These are phyloP conservation scores for Rhagoletis zephyria DNA, from an alignment of 1,140 invertebrate genomes.

Conservation along the genomic window DNA sequence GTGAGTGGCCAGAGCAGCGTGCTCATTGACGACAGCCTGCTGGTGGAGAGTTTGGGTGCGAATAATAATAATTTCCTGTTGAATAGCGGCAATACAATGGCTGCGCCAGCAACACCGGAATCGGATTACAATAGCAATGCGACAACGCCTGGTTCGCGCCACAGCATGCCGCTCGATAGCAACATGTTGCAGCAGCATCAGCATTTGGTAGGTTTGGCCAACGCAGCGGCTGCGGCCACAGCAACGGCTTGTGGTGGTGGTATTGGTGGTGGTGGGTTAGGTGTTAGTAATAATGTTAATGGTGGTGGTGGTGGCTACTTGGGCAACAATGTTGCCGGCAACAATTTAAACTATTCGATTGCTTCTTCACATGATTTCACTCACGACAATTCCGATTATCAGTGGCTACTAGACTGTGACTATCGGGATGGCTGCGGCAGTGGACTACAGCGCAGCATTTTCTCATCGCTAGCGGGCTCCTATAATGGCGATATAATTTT, in stretches of 20 bases:
- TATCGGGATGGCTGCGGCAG: slow-evolving; percentile 83
- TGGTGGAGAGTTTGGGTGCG: slow-evolving; percentile 43
- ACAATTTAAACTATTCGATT: slow-evolving; percentile 71
- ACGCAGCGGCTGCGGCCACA: slow-evolving; percentile 60
- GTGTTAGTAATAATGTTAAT: slow-evolving; percentile 54
- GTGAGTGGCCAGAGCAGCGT: slow-evolving; percentile 62
- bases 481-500: slow-evolving; percentile 83
- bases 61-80: slow-evolving; percentile 54
- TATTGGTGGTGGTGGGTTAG: slow-evolving; percentile 56
- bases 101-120: slow-evolving; percentile 74
- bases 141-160: slow-evolving; percentile 66
- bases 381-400: slow-evolving; percentile 90
- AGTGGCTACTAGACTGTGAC: slow-evolving; percentile 90
- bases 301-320: slow-evolving; percentile 57
- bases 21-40: slow-evolving; percentile 59
- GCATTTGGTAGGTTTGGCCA: slow-evolving; percentile 67
- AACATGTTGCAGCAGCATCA: slow-evolving; percentile 59
- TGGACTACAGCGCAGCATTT: slow-evolving; percentile 83
- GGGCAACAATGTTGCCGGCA: slow-evolving; percentile 55
- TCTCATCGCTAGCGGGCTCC: slow-evolving; percentile 85
- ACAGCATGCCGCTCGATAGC: slow-evolving; percentile 54
- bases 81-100: slow-evolving; percentile 54
- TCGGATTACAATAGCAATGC: slow-evolving; percentile 79
- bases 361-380: slow-evolving; percentile 80
- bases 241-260: slow-evolving; percentile 61